Base-by-base conservation (phyloP, 2,113 vertebrate genomes). In the Mobula birostris region DNA sequence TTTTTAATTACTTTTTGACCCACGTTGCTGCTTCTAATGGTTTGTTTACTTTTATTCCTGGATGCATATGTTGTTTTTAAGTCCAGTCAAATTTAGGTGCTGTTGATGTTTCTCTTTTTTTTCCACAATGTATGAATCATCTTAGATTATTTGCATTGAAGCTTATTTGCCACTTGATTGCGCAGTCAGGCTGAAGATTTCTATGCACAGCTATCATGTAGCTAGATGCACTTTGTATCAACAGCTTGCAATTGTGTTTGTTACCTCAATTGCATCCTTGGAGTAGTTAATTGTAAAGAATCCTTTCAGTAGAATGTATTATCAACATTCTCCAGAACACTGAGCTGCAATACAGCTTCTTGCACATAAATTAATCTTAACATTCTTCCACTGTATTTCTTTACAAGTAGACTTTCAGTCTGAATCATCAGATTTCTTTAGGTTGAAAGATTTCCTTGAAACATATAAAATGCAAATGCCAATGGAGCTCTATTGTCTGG, bases 401-500 rank as follows among this genome's bases (percentile, higher is more conserved):
- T 32, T 78, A 74, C 72, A 32, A 78, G 77, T 78, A 78, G 77
- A 78, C 29, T 78, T 78, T 78, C 29, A 74, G 19, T 74, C 72
- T 74, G 77, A 78, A 32, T 32, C 19, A 83, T 83, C 80, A 83
- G 36, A 56, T 7, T 83, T 83, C 19, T 21, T 83, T 56, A 56
- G 40, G 40, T 56, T 83, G 80, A 83, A 83, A 56, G 40, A 83
- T 83, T 83, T 83, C 40, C 21, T 56, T 83, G 80, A 48, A 83
- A 83, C n/a, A 83, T 48, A 83, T 56, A 83, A 56, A 82, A 80
- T 36, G 36, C 32, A 82, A 19, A 48, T 48, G 36, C 5, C 48
- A 82, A 82, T 82, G 77, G 77, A 17, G 80, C 24, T 82, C 36
- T 82, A 82, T 82, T 82, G 36, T 83, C 40, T 83, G 40, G 80